These are phyloP conservation scores for Xylota segnis DNA, from an alignment of 2,888 invertebrate species.

Conservation along the genomic window DNA sequence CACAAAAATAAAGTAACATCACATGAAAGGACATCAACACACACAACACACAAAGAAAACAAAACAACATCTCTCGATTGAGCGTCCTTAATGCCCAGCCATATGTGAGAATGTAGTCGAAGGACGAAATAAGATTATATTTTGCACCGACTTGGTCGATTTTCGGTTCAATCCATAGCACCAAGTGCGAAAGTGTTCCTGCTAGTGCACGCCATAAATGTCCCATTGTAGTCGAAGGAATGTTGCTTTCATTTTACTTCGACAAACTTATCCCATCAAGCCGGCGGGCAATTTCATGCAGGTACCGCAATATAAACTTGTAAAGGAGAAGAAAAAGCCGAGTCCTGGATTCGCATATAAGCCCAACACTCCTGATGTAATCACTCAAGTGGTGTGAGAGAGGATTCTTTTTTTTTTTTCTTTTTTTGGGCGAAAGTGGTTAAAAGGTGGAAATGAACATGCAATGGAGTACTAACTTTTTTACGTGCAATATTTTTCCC, in stretches of 20 bases:
- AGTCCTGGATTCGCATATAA: conserved; percentile 21
- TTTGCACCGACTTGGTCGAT: neutral
- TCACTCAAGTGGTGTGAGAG: conserved; percentile 19
- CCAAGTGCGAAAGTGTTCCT: neutral
- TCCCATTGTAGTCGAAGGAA: conserved; percentile 33
- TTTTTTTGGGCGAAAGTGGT: conserved; percentile 8
- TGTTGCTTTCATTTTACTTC: conserved; percentile 33
- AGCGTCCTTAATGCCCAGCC: conserved; percentile 14
- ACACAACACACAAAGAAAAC: neutral
- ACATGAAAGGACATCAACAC: conserved; percentile 7
- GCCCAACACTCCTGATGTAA: conserved; percentile 37
- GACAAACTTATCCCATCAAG: conserved; percentile 44
- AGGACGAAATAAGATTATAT: conserved; percentile 15
- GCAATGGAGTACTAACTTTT: conserved; percentile 46
- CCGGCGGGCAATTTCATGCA: conserved; percentile 54
- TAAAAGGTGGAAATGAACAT: conserved; percentile 45
- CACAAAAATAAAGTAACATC: conserved; percentile 1
- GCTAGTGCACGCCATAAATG: conserved; percentile 29
- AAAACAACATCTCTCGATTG: neutral
- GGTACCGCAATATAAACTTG: conserved; percentile 44
- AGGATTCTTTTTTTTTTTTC: neutral
- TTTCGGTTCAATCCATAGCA: neutral
- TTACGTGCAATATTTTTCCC: conserved; percentile 15
- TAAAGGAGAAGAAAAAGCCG: neutral
- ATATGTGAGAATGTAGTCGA: conserved; percentile 11